These are phyloP conservation scores for Parnassius apollo DNA, from an alignment of 2,888 invertebrate genomes.

Conservation along the genomic window DNA sequence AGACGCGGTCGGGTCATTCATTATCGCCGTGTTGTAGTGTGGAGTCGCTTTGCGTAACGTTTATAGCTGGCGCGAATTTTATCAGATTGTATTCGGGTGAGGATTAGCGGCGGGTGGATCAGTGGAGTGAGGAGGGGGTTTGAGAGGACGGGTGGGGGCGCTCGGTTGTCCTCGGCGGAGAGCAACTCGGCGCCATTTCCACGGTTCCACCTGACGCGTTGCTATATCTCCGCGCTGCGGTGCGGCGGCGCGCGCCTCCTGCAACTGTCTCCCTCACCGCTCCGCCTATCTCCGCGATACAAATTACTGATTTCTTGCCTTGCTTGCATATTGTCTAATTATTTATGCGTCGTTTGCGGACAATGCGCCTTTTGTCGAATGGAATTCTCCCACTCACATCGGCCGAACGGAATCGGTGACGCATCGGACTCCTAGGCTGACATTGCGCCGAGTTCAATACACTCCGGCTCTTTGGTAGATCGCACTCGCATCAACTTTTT, in stretches of 20 bases:
- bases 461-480: slow-evolving; percentile 46
- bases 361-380: slow-evolving; percentile 63
- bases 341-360: slow-evolving; percentile 75
- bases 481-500: slow-evolving; percentile 35
- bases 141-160: slow-evolving; percentile 41
- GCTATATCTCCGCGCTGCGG: slow-evolving; percentile 72
- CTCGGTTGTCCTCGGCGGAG: slow-evolving; percentile 67
- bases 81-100: slow-evolving; percentile 78
- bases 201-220: slow-evolving; percentile 81
- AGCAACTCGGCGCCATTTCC: slow-evolving; percentile 73
- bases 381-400: slow-evolving; percentile 64
- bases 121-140: slow-evolving; percentile 45
- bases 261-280: slow-evolving; percentile 62
- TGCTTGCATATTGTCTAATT: slow-evolving; percentile 79
- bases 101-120: slow-evolving; percentile 67
- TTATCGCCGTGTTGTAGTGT: slow-evolving; percentile 71
- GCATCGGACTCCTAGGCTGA: slow-evolving; percentile 65
- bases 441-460: slow-evolving; percentile 69
- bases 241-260: slow-evolving; percentile 68
- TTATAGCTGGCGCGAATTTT: slow-evolving; percentile 80
- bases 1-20: slow-evolving; percentile 71
- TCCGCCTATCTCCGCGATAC: slow-evolving; percentile 76
- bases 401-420: slow-evolving; percentile 57
- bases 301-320: slow-evolving; percentile 78
- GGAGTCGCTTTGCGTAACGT: slow-evolving; percentile 77